These are phyloP conservation scores for Tipula vernalis DNA, from an alignment of 2,888 invertebrate species.

Conservation along the genomic window DNA sequence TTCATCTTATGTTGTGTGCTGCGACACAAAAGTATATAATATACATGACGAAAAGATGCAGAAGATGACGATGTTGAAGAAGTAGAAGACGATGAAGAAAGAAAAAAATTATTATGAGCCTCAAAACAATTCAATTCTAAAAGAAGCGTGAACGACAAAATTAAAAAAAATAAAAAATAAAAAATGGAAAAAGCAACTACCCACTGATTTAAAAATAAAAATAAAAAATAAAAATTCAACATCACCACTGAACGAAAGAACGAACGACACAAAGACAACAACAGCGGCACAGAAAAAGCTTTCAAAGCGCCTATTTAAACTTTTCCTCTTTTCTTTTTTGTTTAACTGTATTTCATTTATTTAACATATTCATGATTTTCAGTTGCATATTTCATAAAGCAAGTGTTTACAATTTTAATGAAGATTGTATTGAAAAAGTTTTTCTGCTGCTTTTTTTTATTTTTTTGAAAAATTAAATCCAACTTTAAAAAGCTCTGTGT, in stretches of 20 bases:
- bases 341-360: background rate
- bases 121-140: constrained; percentile 4
- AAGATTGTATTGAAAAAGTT: background rate
- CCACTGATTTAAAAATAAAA: background rate
- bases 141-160: background rate
- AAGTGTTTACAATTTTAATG: constrained; percentile 4
- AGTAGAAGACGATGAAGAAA: background rate
- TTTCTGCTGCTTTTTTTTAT: background rate
- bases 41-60: background rate
- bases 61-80: background rate
- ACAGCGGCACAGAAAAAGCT: background rate
- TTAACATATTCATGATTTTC: constrained; percentile 4
- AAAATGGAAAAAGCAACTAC: background rate
- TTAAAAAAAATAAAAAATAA: background rate
- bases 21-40: background rate
- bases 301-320: constrained; percentile 4
- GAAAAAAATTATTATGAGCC: background rate
- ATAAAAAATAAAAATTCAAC: background rate
- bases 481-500: background rate
- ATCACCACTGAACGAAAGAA: background rate
- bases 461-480: background rate
- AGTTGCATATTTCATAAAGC: constrained; percentile 4
- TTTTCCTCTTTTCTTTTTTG: background rate
- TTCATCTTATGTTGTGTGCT: background rate
- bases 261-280: background rate